Evolutionary conservation across 1,140 invertebrate genomes (phyloP).

Genomic region (Solenopsis fugax): DNA sequence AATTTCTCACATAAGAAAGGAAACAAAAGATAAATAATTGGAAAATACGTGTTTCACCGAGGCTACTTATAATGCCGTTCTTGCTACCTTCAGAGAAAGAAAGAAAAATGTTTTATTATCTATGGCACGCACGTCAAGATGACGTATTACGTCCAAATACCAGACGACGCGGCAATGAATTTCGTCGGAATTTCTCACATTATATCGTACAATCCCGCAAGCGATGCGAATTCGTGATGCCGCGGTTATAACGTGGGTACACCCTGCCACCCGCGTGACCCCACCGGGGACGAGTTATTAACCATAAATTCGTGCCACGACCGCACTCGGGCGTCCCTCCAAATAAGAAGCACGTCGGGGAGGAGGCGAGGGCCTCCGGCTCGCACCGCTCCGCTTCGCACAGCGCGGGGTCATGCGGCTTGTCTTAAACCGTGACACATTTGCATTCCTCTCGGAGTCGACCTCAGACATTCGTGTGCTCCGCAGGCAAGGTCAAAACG

Average conservation of each 20-base stretch:
- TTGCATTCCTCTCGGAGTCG: slow-evolving; percentile 69
- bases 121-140: slow-evolving; percentile 3
- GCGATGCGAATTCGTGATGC: slow-evolving; percentile 17
- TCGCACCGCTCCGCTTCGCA: not conserved
- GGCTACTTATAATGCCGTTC: not conserved
- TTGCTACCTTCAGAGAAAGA: not conserved
- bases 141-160: slow-evolving; percentile 19
- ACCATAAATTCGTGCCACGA: slow-evolving; percentile 70
- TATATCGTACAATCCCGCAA: not conserved
- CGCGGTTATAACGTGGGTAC: not conserved
- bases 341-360: slow-evolving; percentile 66
- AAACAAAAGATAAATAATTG: not conserved
- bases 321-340: slow-evolving; percentile 27
- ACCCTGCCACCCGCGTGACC: slow-evolving; percentile 14
- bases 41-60: not conserved
- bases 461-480: slow-evolving; percentile 57
- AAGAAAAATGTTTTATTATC: not conserved
- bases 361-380: slow-evolving; percentile 41
- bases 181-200: slow-evolving; percentile 48
- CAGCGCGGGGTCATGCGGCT: slow-evolving; percentile 54
- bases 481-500: slow-evolving; percentile 55
- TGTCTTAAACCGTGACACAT: slow-evolving; percentile 70
- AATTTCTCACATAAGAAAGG: not conserved
- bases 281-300: slow-evolving; percentile 67
- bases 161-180: slow-evolving; percentile 7